Evolutionary conservation across 2,113 vertebrate genomes (phyloP).

Genomic region (Marmota monax): DNA sequence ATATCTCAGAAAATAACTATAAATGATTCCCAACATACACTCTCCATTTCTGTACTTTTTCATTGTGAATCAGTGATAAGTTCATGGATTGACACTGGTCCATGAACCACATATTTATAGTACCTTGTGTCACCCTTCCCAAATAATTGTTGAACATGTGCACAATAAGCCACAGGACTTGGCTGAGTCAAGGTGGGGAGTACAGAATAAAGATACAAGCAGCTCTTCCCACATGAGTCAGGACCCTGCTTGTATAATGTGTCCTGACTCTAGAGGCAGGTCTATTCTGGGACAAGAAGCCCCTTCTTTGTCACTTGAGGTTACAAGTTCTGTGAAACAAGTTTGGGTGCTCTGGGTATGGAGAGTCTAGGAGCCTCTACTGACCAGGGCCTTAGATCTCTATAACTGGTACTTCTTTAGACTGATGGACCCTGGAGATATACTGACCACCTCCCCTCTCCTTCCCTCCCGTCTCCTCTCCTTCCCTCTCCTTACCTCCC

Average conservation of each 20-base stretch:
- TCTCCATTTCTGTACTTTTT: not conserved
- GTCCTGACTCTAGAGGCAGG: not conserved
- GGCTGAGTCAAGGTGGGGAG: not conserved
- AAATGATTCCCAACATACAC: not conserved
- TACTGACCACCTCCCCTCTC: not conserved
- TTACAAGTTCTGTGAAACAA: not conserved
- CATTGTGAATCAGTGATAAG: not conserved
- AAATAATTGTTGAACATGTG: not conserved
- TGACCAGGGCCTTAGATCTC: not conserved
- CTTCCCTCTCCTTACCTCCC: no score
- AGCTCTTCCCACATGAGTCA: not conserved
- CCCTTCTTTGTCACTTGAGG: not conserved
- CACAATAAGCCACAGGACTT: not conserved
- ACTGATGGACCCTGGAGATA: not conserved
- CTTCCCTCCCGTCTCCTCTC: no score
- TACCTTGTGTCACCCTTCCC: no score
- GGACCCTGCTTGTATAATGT: not conserved
- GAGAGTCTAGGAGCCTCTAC: not conserved
- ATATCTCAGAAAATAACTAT: not conserved
- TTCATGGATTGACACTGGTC: not conserved
- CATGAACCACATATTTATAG: not conserved
- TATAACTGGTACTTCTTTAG: not conserved
- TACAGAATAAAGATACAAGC: not conserved
- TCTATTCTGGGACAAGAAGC: not conserved
- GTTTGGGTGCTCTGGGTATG: not conserved